Evolutionary conservation across 1,140 invertebrate species (phyloP), one percentile per base, ranked within the genome.

Genomic region (Cotesia glomerata): DNA sequence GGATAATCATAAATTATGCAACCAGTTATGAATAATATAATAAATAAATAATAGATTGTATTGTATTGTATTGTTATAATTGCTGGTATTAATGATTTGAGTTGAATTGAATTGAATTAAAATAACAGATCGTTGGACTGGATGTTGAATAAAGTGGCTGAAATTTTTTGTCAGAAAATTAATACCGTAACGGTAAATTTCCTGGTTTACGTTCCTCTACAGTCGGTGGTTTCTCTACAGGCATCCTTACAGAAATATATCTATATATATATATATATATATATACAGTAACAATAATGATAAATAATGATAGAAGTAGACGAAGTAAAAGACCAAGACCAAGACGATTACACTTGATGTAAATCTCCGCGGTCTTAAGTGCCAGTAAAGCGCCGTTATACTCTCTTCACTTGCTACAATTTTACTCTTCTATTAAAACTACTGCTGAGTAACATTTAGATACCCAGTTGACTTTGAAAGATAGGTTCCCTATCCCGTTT

Each of bases 111-210:
- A 45, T 45, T 45, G 7, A 45, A 45, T 45, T 45, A 45, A 54
- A 54, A 54, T 54, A 54, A 54, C 13, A 2, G 3, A 54, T 54
- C 1, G 16, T 9, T 54, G 4, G 13, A 54, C 16, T 54, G 11
- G 13, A 54, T n/a, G n/a, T 54, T 18, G n/a, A 54, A 54, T 54
- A 54, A n/a, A 14, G n/a, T 13, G n/a, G 52, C n/a, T 63, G 3
- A 11, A 35, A 36, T 49, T 18, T 64, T 49, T 64, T 45, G 9
- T 64, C n/a, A 5, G 3, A 18, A 18, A 64, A 64, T 64, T 64
- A 64, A 64, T 64, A 64, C n/a, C 18, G 35, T 64, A 64, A 64
- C 62, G 62, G 62, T 11, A 64, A 14, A 16, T 14, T 49, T 64
- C 13, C 35, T 18, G 36, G 39, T 49, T 64, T 35, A 35, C 9